phyloP scores from a whole-genome alignment of 2,113 vertebrate genomes.

The Dicerorhinus sumatrensis region DNA sequence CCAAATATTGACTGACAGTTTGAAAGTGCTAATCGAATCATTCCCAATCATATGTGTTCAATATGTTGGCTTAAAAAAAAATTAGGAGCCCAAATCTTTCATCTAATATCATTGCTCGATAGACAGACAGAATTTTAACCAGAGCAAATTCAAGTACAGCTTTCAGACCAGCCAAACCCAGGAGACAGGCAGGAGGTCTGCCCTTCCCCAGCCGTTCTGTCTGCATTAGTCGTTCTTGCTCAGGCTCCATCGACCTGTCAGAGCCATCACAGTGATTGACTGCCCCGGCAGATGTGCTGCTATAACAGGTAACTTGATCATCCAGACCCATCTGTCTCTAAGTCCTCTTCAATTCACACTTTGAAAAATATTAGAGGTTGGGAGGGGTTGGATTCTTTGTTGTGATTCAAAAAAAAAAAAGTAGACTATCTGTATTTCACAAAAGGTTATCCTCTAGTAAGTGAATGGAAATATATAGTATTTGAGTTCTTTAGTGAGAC shows the following conservation, averaged over 20 bases:
- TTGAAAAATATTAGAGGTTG: constrained; percentile 93
- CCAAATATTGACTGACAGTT: constrained; percentile 82
- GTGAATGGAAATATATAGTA: constrained; percentile 76
- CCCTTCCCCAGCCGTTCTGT: constrained; percentile 86
- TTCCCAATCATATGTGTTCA: constrained; percentile 80
- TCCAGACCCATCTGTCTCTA: constrained; percentile 98
- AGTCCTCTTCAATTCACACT: constrained; percentile 99
- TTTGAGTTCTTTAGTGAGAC: constrained; percentile 72
- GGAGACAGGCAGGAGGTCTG: constrained; percentile 86
- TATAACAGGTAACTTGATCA: constrained; percentile 99
- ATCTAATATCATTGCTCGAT: constrained; percentile 81
- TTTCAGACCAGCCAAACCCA: constrained; percentile 88
- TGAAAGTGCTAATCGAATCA: constrained; percentile 78
- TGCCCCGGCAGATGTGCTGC: constrained; percentile 98
- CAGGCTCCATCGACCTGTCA: constrained; percentile 93
- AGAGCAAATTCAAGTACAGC: constrained; percentile 90
- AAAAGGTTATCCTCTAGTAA: constrained; percentile 82
- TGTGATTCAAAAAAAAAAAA: constrained; percentile 79
- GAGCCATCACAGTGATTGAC: constrained; percentile 97
- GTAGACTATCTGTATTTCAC: constrained; percentile 85
- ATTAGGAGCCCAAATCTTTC: constrained; percentile 83
- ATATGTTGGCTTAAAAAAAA: constrained; percentile 74
- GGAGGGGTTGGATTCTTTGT: constrained; percentile 89
- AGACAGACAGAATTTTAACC: constrained; percentile 85
- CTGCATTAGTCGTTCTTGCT: constrained; percentile 90